A percentile compares a stretch with the other conserved stretches of the same genome.
phyloP scores from a whole-genome alignment of 1,140 invertebrate species.

The Saccostrea glomerata region DNA sequence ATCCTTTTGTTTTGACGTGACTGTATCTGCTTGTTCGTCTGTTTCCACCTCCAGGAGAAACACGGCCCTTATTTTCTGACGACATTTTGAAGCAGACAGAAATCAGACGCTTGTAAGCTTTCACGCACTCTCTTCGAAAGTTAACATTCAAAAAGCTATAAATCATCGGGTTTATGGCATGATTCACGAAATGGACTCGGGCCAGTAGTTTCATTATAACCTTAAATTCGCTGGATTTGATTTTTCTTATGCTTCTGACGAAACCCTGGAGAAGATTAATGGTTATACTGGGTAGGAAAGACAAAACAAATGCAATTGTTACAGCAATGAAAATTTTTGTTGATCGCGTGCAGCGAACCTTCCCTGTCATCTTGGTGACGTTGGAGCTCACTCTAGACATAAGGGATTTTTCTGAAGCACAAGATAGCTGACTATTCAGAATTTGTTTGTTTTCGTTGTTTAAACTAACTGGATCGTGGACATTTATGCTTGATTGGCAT shows the following conservation, averaged over 20 bases:
- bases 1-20: neutral
- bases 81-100: neutral
- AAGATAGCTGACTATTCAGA: neutral
- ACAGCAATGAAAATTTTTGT: constrained; percentile 71
- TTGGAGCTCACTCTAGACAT: constrained; percentile 39
- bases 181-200: constrained; percentile 73
- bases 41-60: neutral
- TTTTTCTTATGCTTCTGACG: constrained; percentile 55
- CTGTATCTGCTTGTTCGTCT: neutral
- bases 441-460: neutral
- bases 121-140: constrained; percentile 61
- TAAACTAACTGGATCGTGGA: neutral
- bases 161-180: constrained; percentile 75
- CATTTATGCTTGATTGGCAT: neutral
- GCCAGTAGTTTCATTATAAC: constrained; percentile 69
- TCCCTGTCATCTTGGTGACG: constrained; percentile 35
- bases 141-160: constrained; percentile 76
- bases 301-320: constrained; percentile 67
- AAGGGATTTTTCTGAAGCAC: neutral
- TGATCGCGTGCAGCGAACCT: constrained; percentile 53
- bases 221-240: constrained; percentile 47
- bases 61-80: neutral
- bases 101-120: constrained; percentile 10
- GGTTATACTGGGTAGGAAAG: constrained; percentile 68
- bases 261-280: constrained; percentile 63